Evolutionary conservation across 2,888 invertebrate species (phyloP).

Genomic region (Ophion obscuratus): DNA sequence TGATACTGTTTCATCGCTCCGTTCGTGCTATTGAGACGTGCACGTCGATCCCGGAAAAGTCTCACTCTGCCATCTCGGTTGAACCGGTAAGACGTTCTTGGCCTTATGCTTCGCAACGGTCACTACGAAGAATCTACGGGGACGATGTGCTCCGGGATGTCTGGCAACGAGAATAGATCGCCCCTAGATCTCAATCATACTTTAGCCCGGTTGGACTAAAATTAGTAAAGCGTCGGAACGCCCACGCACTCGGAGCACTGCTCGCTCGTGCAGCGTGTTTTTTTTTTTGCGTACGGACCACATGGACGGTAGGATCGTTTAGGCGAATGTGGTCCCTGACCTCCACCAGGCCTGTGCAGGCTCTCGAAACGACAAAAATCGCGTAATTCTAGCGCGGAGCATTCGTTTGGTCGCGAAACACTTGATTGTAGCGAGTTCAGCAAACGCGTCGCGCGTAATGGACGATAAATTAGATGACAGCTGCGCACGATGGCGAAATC

Average conservation of each 20-base stretch:
- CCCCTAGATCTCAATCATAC: slow-evolving; percentile 44
- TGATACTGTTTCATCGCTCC: slow-evolving; percentile 17
- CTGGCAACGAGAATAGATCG: slow-evolving; percentile 37
- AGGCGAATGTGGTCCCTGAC: slow-evolving; percentile 30
- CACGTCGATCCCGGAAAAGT: neutral
- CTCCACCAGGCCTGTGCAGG: neutral
- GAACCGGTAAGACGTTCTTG: neutral
- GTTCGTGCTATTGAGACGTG: neutral
- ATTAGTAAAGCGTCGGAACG: slow-evolving; percentile 48
- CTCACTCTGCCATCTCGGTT: neutral
- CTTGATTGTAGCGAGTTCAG: too few relatives aligned
- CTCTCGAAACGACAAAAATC: neutral
- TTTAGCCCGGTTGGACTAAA: slow-evolving; percentile 36
- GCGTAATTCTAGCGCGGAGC: too few relatives aligned
- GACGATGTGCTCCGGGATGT: slow-evolving; percentile 22
- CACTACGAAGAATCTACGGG: neutral
- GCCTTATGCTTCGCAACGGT: neutral
- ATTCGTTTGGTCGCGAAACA: too few relatives aligned
- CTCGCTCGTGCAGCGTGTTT: neutral
- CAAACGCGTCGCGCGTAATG: too few relatives aligned
- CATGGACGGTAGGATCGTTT: neutral
- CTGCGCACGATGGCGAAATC: too few relatives aligned
- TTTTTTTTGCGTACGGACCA: neutral
- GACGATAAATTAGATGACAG: too few relatives aligned
- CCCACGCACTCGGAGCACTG: slow-evolving; percentile 7